A percentile compares a stretch with the other conserved stretches of the same genome.
Evolutionary conservation across 2,888 invertebrate genomes (phyloP).

Genomic region (Ochropleura leucogaster): DNA sequence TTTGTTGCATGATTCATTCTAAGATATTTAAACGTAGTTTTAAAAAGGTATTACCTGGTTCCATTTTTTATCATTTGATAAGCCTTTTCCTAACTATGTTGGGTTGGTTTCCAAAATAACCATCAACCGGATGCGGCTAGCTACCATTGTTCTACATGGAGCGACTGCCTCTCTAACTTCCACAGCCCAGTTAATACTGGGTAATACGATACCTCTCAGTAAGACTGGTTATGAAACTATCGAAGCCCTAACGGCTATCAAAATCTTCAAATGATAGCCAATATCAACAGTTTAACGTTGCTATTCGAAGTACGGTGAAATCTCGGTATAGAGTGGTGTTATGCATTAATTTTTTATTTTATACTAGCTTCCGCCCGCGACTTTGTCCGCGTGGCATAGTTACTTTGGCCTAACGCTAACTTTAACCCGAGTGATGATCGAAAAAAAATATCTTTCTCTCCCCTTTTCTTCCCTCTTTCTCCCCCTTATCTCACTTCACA

Average conservation of each 20-base stretch:
- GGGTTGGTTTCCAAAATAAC: background rate
- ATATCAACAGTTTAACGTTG: background rate
- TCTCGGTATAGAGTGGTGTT: background rate
- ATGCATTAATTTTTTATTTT: background rate
- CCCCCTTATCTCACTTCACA: too few species aligned
- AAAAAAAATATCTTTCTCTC: too few species aligned
- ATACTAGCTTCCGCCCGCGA: too few species aligned
- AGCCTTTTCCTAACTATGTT: background rate
- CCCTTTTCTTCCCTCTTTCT: too few species aligned
- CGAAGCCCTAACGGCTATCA: background rate
- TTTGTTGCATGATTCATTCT: background rate
- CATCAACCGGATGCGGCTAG: background rate
- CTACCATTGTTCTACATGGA: background rate
- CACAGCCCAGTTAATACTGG: background rate
- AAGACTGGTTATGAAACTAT: background rate
- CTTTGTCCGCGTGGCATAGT: too few species aligned
- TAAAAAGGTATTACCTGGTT: too few species aligned
- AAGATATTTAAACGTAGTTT: too few species aligned
- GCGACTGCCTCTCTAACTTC: background rate
- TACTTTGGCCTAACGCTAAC: too few species aligned
- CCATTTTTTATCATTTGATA: background rate
- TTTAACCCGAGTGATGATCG: too few species aligned
- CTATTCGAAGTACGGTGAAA: background rate
- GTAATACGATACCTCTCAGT: background rate
- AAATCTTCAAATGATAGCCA: background rate